Percentiles rank a stretch among this genome's conserved stretches.
Conservation (phyloP, 2,888 invertebrate genomes). For the Aphelenchoides bicaudatus region DNA sequence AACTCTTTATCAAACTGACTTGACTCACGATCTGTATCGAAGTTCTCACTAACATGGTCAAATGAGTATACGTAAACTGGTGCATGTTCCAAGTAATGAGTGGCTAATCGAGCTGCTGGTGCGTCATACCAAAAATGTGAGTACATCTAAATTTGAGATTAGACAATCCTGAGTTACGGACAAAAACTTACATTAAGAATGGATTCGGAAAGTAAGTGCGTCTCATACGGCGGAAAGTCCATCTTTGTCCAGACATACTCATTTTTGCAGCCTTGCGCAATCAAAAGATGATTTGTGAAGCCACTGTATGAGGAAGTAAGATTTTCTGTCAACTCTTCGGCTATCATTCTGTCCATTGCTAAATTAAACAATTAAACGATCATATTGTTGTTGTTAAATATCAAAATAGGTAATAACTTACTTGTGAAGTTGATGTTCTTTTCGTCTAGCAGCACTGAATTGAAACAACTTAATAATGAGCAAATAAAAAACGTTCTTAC, state of each 20-base stretch:
- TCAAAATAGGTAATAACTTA: too few species aligned
- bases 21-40: conserved; percentile 53
- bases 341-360: conserved; percentile 39
- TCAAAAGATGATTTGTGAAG: conserved; percentile 56
- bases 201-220: conserved; percentile 37
- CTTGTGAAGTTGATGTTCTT: conserved; percentile 55
- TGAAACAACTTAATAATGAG: too few species aligned
- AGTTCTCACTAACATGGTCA: conserved; percentile 60
- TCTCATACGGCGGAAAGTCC: conserved; percentile 39
- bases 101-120: conserved; percentile 56
- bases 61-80: conserved; percentile 60
- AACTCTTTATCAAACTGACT: background rate
- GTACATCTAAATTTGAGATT: conserved; percentile 52
- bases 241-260: conserved; percentile 58
- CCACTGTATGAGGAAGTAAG: conserved; percentile 52
- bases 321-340: conserved; percentile 52
- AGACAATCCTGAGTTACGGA: background rate
- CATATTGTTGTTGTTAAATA: too few species aligned
- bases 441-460: conserved; percentile 55
- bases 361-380: too few species aligned
- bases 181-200: conserved; percentile 44
- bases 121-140: conserved; percentile 61
- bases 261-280: conserved; percentile 56
- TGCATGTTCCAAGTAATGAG: conserved; percentile 46
- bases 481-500: too few species aligned